Evolutionary conservation across 2,888 invertebrate species (phyloP), one percentile per base, ranked within the genome.

Genomic region (Anaspis maculata): DNA sequence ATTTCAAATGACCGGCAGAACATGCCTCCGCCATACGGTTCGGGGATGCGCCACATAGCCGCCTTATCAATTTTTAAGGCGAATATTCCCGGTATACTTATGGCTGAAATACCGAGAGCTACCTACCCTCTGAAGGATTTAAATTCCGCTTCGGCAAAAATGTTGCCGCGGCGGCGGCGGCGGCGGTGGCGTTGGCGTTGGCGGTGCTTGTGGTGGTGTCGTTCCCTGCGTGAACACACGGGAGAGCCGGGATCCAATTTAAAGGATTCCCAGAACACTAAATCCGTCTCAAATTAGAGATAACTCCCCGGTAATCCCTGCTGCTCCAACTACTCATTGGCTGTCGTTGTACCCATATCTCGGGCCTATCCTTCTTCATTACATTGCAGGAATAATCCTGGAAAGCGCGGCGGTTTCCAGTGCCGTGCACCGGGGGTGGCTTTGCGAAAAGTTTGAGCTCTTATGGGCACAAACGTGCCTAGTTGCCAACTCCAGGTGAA

Each of bases 231-330:
- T 27, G 37, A 46, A 48, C 46, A 47, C 47, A 46, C 45, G 41
- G 44, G 36, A 44, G 48, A 40, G n/a, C n/a, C 49, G 39, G 62
- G 59, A 67, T 69, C 69, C 69, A 71, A 71, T 71, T 71, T 70
- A 67, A 66, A 66, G 59, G 68, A 69, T 69, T 68, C 68, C 65
- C 64, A 59, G 67, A 62, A 62, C 63, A 68, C 64, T 67, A 70
- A 70, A 70, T 69, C 70, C 70, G 58, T 60, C 60, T 64, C 66
- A 69, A 70, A 70, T 71, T 70, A 69, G 68, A 71, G 71, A 71
- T 71, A 70, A 67, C 68, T 68, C 66, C 65, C 34, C 56, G 50
- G 63, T 61, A 68, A 64, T 64, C 62, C 61, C 57, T 57, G 48
- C 53, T 53, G 53, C 56, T 45, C 48, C 56, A 45, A 49, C 45